Conservation (phyloP, 1,140 invertebrate genomes). For the Camponotus floridanus region DNA sequence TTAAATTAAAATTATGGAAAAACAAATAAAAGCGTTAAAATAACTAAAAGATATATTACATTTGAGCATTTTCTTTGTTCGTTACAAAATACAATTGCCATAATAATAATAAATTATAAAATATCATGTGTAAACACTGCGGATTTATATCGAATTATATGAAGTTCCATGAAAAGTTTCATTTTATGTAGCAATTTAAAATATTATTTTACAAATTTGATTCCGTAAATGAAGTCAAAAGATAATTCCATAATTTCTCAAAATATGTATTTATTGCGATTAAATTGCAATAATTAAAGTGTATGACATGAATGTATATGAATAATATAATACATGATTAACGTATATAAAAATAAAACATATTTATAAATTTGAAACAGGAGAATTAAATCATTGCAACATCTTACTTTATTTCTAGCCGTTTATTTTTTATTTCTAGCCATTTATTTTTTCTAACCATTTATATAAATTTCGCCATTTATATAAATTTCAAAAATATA, state of each 20-base stretch:
- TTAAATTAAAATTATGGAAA: conserved; percentile 10
- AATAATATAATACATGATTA: not conserved
- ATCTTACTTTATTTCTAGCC: not conserved
- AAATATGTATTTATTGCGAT: not conserved
- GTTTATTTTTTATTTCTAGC: no score
- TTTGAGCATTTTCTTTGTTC: not conserved
- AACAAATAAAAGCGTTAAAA: not conserved
- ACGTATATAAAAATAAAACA: not conserved
- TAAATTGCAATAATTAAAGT: conserved; percentile 20
- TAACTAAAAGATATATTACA: not conserved
- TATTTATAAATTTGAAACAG: not conserved
- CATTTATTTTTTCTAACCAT: no score
- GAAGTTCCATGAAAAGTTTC: not conserved
- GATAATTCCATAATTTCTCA: not conserved
- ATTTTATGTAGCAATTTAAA: not conserved
- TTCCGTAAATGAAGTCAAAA: not conserved
- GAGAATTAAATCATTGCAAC: not conserved
- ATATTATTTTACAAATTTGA: conserved; percentile 15
- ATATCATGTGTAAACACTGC: not conserved
- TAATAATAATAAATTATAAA: conserved; percentile 7
- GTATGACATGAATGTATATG: not conserved
- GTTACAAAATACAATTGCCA: not conserved
- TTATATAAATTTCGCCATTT: no score
- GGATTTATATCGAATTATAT: not conserved
- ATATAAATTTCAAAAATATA: conserved; percentile 31